A percentile compares a stretch with the other conserved stretches of the same genome.
Conservation (phyloP, 2,113 vertebrate species). For the Mus pahari region DNA sequence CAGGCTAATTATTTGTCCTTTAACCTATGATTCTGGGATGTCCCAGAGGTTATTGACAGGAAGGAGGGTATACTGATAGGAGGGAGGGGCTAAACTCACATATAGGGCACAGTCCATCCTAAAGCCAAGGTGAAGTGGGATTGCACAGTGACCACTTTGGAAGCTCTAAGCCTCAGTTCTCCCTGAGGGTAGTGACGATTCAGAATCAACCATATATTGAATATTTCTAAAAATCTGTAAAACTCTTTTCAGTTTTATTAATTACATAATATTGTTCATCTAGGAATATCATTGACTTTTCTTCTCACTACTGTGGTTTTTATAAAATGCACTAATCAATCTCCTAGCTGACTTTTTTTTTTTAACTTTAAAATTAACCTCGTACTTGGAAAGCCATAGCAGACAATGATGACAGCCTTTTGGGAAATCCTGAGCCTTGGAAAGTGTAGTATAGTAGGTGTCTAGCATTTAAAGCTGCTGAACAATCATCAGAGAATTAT, state of each 20-base stretch:
- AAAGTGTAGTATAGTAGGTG: not conserved
- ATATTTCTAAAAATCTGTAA: constrained; percentile 28
- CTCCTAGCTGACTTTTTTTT: constrained; percentile 14
- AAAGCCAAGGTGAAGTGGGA: not conserved
- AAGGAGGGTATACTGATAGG: not conserved
- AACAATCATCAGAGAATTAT: not conserved
- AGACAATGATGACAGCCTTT: not conserved
- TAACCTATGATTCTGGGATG: not conserved
- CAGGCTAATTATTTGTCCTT: not conserved
- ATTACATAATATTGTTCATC: constrained; percentile 31
- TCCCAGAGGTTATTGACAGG: not conserved
- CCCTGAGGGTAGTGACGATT: not conserved
- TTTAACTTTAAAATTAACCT: constrained; percentile 56
- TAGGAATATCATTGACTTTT: constrained; percentile 47
- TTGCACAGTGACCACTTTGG: not conserved
- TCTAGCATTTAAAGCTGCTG: constrained; percentile 7
- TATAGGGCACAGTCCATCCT: not conserved
- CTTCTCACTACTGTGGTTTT: not conserved
- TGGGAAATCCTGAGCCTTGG: not conserved
- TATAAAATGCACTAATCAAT: constrained; percentile 26
- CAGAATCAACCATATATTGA: not conserved
- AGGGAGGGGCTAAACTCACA: not conserved
- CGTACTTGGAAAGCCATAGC: not conserved
- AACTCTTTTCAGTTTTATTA: constrained; percentile 44
- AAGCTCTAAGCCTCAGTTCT: not conserved